Evolutionary conservation across 35 echinoderm and acorn worm genomes (phyloP), one percentile per base, ranked within the genome.

Genomic region (Lytechinus variegatus): DNA sequence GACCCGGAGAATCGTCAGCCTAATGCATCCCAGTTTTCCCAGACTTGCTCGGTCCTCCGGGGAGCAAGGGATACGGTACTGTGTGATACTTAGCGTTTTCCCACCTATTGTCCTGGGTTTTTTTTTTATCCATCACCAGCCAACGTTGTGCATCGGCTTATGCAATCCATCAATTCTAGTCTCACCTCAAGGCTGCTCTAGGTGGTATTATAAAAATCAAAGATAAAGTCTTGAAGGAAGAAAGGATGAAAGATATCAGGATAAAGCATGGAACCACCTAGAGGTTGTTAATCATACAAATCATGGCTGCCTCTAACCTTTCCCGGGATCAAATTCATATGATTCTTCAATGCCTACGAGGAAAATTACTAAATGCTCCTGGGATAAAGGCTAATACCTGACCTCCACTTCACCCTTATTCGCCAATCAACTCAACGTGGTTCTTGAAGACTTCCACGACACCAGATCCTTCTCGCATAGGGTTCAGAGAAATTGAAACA

Each of bases 61-160:
- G 14, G 66, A 79, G 19, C 8, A 24, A 79, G 66, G 14, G 66
- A 79, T 79, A 79, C n/a, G 6, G 66, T 79, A 79, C 66, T 16
- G 66, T 79, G 66, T 79, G 66, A 79, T 79, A 19, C 66, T n/a
- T 79, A n/a, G 66, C 66, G 14, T 79, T 79, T 79, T 79, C 19
- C 66, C 66, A 79, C 66, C 66, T 79, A 79, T 79, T 79, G 66
- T 79, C 66, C 66, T 79, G n/a, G 66, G n/a, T 79, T 79, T 7
- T 24, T n/a, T 24, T 79, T 79, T 79, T 24, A 7, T 79, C 66
- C 66, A 7, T 79, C 66, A 24, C 66, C 16, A 6, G 14, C 66
- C n/a, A 79, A 21, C 66, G 21, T 19, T 79, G 66, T 79, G 21
- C 14, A 79, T n/a, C 66, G n/a, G 66, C 66, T 79, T 79, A 79